Evolutionary conservation across 2,797 vertebrate species (phyloP).

Genomic region (Ctenochaetus hawaiiensis): DNA sequence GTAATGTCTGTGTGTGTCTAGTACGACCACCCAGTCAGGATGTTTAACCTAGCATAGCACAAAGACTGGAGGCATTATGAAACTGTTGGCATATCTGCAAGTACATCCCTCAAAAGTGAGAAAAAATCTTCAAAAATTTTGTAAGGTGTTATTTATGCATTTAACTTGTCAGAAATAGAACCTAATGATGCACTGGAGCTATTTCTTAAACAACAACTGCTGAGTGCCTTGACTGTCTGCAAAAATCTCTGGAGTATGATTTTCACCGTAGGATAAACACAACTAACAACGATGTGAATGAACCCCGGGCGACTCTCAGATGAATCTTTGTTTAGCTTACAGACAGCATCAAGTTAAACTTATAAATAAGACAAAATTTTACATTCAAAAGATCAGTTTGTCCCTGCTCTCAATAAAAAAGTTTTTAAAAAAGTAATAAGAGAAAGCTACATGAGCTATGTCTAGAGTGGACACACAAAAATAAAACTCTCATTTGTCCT

Average conservation of each 20-base stretch:
- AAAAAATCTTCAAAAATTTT: background rate
- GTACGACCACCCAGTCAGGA: background rate
- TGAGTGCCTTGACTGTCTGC: background rate
- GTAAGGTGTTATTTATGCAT: background rate
- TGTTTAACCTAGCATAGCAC: conserved; percentile 11
- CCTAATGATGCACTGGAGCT: background rate
- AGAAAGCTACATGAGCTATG: too few relatives aligned
- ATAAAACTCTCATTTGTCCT: background rate
- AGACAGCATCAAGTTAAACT: background rate
- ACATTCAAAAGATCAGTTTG: too few relatives aligned
- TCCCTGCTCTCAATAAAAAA: too few relatives aligned
- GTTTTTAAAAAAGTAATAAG: too few relatives aligned
- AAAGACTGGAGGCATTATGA: background rate
- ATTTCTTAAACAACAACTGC: background rate
- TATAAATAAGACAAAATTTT: background rate
- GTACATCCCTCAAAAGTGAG: background rate
- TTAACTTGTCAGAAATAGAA: background rate
- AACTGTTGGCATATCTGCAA: background rate
- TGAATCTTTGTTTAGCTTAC: background rate
- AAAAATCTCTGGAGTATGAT: background rate
- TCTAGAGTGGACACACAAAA: background rate
- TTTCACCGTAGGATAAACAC: background rate
- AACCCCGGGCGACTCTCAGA: background rate
- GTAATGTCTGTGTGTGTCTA: too few relatives aligned
- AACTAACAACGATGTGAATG: background rate